Evolutionary conservation across 2,797 vertebrate species (phyloP), one percentile per base, ranked within the genome.

Genomic region (Amphiprion clarkii): DNA sequence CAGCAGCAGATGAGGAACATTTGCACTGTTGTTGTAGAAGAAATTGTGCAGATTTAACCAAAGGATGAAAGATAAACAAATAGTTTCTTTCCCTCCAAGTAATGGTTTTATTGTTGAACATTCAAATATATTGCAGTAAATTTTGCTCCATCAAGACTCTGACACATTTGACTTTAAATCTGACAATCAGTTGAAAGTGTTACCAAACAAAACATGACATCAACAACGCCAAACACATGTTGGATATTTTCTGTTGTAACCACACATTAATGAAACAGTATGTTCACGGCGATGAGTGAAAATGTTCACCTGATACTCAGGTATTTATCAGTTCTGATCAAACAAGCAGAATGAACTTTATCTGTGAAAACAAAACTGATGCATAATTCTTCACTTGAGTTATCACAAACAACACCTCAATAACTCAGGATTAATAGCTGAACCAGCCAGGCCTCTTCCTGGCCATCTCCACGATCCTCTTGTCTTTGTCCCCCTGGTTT

Each of bases 371-470:
- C 14, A 53, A 60, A 68, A 65, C 19, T 14, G 39, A 61, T 16
- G 10, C 23, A 49, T n/a, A 44, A 46, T 40, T 16, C n/a, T 27
- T 51, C 21, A 13, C 33, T 59, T 2, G 23, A 64, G 14, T 12
- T 60, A 12, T n/a, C 39, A 51, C 23, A 36, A 27, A 48, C 60
- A 63, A 27, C 2, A 49, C 9, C 6, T 42, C 52, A 39, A 51
- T 39, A 67, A 51, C 53, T 64, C 21, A 58, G 66, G 17, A 59
- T 84, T 65, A 90, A 16, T 60, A 64, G 71, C 74, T 93, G 91
- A 99, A 99, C 98, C 98, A 99, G 48, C 93, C 92, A 0, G 97
- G 98, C 2, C 98, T 96, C 58, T 98, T 99, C 77, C 96, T 94
- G 60, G 93, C 76, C 81, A 91, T 93, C 89, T 99, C 97, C 74